A percentile compares a stretch with the other conserved stretches of the same genome.
These are phyloP conservation scores for Cryptus armator DNA, from an alignment of 2,888 invertebrate species.

Conservation along the genomic window DNA sequence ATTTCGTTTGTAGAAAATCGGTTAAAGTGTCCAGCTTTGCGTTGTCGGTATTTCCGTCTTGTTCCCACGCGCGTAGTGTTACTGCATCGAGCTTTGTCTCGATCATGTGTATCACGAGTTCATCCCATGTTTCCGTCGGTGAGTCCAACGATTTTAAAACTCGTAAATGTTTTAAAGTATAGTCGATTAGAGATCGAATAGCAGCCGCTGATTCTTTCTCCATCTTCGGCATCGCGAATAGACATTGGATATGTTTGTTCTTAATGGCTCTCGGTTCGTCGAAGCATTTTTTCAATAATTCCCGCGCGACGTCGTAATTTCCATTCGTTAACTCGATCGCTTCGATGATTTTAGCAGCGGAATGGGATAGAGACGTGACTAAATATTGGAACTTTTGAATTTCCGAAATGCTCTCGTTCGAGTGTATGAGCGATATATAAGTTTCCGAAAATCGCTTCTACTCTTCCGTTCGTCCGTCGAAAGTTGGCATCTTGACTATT, in stretches of 20 bases:
- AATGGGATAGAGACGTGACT: constrained; percentile 37
- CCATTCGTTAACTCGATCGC: constrained; percentile 60
- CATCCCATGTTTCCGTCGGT: constrained; percentile 66
- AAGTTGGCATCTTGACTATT: constrained; percentile 51
- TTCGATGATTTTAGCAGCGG: constrained; percentile 63
- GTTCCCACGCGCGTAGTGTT: constrained; percentile 67
- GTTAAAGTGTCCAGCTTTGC: constrained; percentile 51
- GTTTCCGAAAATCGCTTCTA: constrained; percentile 60
- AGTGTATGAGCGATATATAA: constrained; percentile 61
- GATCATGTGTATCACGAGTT: constrained; percentile 64
- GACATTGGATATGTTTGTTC: constrained; percentile 58
- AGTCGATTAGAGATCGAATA: constrained; percentile 63
- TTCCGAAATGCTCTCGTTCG: constrained; percentile 47
- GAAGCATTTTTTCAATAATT: constrained; percentile 61
- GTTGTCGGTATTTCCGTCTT: constrained; percentile 32
- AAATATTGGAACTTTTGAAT: constrained; percentile 21
- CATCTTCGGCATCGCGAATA: constrained; percentile 62
- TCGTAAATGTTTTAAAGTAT: constrained; percentile 64
- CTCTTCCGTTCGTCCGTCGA: constrained; percentile 51
- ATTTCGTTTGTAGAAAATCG: constrained; percentile 60
- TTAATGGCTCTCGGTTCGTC: constrained; percentile 53
- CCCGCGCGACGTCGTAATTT: constrained; percentile 65
- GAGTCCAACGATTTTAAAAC: constrained; percentile 56
- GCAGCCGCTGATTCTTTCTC: constrained; percentile 60
- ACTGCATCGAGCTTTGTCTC: constrained; percentile 59